Conservation (phyloP, 2,797 vertebrate genomes). For the Silurus aristotelis region DNA sequence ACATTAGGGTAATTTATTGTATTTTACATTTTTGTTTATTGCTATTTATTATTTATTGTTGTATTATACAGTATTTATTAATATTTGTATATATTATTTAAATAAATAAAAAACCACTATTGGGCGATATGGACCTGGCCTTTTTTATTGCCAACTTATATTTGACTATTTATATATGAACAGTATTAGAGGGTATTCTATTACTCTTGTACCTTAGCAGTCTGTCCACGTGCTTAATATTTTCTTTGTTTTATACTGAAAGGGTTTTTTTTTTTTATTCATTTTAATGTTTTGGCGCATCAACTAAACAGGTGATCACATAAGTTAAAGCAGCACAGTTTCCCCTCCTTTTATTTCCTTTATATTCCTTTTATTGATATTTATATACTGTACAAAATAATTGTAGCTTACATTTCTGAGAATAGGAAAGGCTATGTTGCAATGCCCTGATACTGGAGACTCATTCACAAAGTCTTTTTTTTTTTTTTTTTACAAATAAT, state of each 20-base stretch:
- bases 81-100: background rate
- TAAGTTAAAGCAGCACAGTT: background rate
- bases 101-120: background rate
- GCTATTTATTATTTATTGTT: too few relatives aligned
- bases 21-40: too few relatives aligned
- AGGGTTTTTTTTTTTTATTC: background rate
- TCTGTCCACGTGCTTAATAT: background rate
- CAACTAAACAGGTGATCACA: background rate
- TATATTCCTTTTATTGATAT: background rate
- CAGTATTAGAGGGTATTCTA: background rate
- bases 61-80: too few relatives aligned
- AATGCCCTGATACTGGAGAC: background rate
- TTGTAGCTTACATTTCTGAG: background rate
- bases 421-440: background rate
- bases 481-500: too few relatives aligned
- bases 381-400: background rate
- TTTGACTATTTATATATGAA: background rate
- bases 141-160: background rate
- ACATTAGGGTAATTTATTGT: too few relatives aligned
- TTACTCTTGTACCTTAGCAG: background rate
- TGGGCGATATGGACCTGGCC: too few relatives aligned
- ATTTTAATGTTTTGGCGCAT: background rate
- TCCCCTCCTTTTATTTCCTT: background rate
- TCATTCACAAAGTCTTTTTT: background rate
- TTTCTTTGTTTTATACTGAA: background rate